Base-by-base conservation (phyloP, 1,140 invertebrate genomes). In the Drosophila murphyi region DNA sequence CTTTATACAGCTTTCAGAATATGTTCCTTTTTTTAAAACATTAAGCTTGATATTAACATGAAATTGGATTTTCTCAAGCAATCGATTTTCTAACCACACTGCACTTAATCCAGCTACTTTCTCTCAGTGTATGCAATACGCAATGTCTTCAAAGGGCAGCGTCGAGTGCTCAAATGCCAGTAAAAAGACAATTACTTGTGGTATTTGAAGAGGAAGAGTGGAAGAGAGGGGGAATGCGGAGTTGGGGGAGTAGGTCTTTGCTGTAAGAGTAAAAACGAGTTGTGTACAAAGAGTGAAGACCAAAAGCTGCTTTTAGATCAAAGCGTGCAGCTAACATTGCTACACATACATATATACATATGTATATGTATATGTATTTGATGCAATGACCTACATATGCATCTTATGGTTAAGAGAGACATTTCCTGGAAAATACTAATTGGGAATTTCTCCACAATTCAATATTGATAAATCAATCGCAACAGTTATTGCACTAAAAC, bases 151-250 rank as follows among this genome's bases (percentile, higher is more conserved):
- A 28, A 31, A 34, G 32, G 29, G 5, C 28, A 39, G 34, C 35
- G 35, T 12, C 28, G 31, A 68, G 28, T 10, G 51, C 5, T 35
- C 51, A 35, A 65, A 47, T 51, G 6, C 2, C 45, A 56, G n/a
- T 20, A 34, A 32, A 59, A n/a, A 39, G 10, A 32, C 64, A 34
- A 57, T 68, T 57, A 59, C 43, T 37, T 41, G 7, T 7, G 20
- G 8, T 41, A 41, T 32, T 12, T 43, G 39, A 43, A 43, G 57
- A 32, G 31, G n/a, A 41, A 8, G 3, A 35, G 12, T 47, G 43
- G 34, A 47, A 12, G 43, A 2, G 31, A 3, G 3, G 8, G 4
- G 35, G 29, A n/a, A n/a, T 43, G 39, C n/a, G 39, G 39, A 20
- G 20, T 20, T 20, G 20, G 20, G 20, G 20, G 20, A 20, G 20